These are phyloP conservation scores for Psix sp. DNA, from an alignment of 1,140 invertebrate species.

Conservation along the genomic window DNA sequence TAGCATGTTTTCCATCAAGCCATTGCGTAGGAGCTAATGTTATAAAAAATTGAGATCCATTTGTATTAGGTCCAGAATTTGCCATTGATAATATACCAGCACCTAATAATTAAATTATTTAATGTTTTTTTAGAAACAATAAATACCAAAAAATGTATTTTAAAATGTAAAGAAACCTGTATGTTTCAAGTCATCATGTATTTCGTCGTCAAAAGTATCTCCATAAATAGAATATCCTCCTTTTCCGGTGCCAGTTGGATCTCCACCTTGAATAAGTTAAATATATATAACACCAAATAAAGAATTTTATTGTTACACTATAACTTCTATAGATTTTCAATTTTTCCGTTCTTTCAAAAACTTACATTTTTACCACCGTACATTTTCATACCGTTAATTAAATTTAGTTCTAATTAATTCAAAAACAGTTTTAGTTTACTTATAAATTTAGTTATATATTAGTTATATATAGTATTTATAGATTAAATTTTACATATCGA, in stretches of 20 bases:
- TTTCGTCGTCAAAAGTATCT: constrained; percentile 96
- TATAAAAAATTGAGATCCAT: constrained; percentile 99
- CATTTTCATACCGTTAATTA: no score
- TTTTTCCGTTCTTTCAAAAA: no score
- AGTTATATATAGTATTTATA: constrained; percentile 3
- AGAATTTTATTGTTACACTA: no score
- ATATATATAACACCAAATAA: background rate
- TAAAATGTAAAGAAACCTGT: constrained; percentile 79
- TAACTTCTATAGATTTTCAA: no score
- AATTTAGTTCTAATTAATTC: no score
- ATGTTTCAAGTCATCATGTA: constrained; percentile 95
- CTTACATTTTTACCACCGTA: no score
- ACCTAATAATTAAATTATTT: constrained; percentile 74
- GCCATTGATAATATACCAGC: constrained; percentile 90
- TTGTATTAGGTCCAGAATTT: constrained; percentile 96
- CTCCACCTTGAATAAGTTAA: constrained; percentile 81
- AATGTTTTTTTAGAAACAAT: background rate
- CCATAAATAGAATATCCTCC: constrained; percentile 98
- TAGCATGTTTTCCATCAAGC: constrained; percentile 98
- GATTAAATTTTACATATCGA: no score
- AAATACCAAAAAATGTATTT: constrained; percentile 7
- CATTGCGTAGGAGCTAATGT: constrained; percentile 97
- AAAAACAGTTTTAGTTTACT: no score
- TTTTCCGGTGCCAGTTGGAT: constrained; percentile 96
- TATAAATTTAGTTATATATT: no score